These are phyloP conservation scores for Mesopsocus fuscifrons DNA, from an alignment of 2,888 invertebrate species.

Conservation along the genomic window DNA sequence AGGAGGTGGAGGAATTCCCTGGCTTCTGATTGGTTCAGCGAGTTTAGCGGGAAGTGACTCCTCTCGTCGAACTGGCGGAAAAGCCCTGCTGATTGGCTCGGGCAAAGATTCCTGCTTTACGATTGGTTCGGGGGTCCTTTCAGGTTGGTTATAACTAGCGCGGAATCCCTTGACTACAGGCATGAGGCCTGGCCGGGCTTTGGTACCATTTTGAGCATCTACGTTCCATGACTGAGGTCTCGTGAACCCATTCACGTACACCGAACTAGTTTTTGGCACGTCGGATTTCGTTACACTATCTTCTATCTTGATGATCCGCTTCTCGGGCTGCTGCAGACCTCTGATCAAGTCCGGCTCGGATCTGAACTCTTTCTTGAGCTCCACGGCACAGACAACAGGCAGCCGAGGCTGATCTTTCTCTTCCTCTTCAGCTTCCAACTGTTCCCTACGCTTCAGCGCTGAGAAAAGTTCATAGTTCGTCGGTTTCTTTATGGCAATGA, in stretches of 20 bases:
- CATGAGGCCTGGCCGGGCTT: conserved; percentile 16
- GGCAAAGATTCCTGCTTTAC: not conserved
- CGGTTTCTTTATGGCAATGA: not conserved
- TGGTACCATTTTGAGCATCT: conserved; percentile 11
- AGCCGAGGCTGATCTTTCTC: conserved; percentile 24
- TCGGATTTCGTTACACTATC: conserved; percentile 19
- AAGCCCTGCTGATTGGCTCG: not conserved
- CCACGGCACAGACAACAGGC: conserved; percentile 30
- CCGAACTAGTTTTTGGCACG: not conserved
- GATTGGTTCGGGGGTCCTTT: not conserved
- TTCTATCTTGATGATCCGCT: conserved; percentile 22
- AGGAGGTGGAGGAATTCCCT: conserved; percentile 11
- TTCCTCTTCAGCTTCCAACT: conserved; percentile 22
- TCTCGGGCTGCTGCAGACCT: conserved; percentile 18
- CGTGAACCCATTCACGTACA: conserved; percentile 10
- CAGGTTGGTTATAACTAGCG: not conserved
- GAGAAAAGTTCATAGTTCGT: conserved; percentile 7
- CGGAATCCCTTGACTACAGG: conserved; percentile 25
- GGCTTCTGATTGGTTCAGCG: not conserved
- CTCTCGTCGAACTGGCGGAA: not conserved
- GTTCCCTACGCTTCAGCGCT: conserved; percentile 2
- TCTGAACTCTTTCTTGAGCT: conserved; percentile 28
- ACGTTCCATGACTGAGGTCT: not conserved
- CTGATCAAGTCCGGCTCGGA: conserved; percentile 11
- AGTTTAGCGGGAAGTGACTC: not conserved